Evolutionary conservation across 2,113 vertebrate species (phyloP).

Genomic region (Chaenogobius annularis): DNA sequence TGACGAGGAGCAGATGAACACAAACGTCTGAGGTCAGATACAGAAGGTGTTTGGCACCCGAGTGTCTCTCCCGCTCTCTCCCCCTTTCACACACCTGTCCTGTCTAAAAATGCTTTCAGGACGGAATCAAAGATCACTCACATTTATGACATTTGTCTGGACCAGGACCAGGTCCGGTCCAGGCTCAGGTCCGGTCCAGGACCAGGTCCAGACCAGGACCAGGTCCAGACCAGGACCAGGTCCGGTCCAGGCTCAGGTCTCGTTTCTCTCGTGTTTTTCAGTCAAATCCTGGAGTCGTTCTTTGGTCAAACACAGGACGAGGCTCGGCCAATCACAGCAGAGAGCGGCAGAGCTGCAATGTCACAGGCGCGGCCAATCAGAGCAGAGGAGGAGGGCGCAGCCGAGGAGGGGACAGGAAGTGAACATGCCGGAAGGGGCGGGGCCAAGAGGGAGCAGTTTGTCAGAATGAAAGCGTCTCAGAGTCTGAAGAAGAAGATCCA

Average conservation of each 20-base stretch:
- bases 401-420: conserved; percentile 85
- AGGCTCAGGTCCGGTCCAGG: too few relatives aligned
- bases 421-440: conserved; percentile 28
- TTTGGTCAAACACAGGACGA: not conserved
- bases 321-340: conserved; percentile 90
- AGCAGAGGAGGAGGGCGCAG: conserved; percentile 85
- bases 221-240: too few relatives aligned
- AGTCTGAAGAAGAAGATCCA: conserved; percentile 97
- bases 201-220: too few relatives aligned
- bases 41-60: too few relatives aligned
- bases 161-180: too few relatives aligned
- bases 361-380: conserved; percentile 83
- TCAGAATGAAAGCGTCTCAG: conserved; percentile 95
- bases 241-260: not conserved
- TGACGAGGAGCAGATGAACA: too few relatives aligned
- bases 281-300: not conserved
- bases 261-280: not conserved
- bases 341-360: conserved; percentile 83
- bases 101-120: too few relatives aligned
- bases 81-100: too few relatives aligned
- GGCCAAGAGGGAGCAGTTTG: conserved; percentile 76
- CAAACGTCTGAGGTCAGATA: too few relatives aligned
- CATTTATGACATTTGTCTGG: too few relatives aligned
- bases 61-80: too few relatives aligned
- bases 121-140: too few relatives aligned